Base-by-base conservation (phyloP, 2,113 vertebrate species). In the Pavo muticus region DNA sequence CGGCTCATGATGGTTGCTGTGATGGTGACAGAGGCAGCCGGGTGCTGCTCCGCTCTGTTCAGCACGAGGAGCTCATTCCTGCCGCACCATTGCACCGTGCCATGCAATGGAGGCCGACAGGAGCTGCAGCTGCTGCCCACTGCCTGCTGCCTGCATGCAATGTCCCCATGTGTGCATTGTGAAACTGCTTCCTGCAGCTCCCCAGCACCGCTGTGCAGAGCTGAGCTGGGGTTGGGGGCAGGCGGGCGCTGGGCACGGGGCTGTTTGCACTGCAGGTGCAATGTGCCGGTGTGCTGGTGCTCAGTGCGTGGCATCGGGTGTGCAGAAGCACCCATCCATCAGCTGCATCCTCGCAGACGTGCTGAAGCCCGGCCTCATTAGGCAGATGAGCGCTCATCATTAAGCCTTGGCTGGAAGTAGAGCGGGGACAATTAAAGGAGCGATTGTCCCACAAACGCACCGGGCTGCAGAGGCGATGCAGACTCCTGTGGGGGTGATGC, bases 201-300 rank as follows among this genome's bases (percentile, higher is more conserved):
- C 60, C 35, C n/a, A 4, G 40, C 44, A 75, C 13, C 24, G 1
- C 61, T 6, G 20, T 13, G 8, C 35, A 19, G 30, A 42, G 21
- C 11, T 23, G 40, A 14, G 64, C 37, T 24, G 35, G 35, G 14
- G 60, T 18, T 1, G 2, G 30, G 13, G 65, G 30, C 35, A 1
- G 16, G 39, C 0, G 0, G 2, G 24, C 0, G 24, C 44, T 50
- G 64, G 63, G 39, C 61, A 10, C 0, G 3, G 77, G 57, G 40
- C 35, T 0, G 0, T 83, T 75, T 1, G 1, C 3, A 4, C 39
- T 4, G 0, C 48, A 54, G 68, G 2, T 14, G 1, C 9, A 10
- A 7, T 25, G 60, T 14, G 60, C 32, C 24, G 1, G 47, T 16
- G 5, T 3, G 9, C 11, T 5, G 30, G 14, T 47, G 65, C 39